Conservation (phyloP, 2,797 vertebrate species). For the Ciconia nigra region DNA sequence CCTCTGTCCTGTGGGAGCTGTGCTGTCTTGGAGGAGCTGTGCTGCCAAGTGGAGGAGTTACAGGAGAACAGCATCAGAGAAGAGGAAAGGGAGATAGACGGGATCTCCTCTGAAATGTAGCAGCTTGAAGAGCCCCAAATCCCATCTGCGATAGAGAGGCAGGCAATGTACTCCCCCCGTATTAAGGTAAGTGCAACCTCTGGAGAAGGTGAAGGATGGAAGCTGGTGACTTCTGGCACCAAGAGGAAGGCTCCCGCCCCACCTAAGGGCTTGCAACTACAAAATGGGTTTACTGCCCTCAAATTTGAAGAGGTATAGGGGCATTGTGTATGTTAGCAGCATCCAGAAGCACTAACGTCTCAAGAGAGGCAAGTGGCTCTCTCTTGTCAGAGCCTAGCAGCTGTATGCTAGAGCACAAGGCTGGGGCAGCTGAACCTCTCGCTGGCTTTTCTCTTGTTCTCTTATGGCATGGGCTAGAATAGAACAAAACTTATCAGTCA, state of each 20-base stretch:
- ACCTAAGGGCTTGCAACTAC: background rate
- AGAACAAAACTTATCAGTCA: background rate
- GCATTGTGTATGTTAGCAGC: background rate
- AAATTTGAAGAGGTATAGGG: fast-evolving
- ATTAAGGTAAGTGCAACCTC: background rate
- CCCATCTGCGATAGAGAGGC: fast-evolving
- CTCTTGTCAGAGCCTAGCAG: background rate
- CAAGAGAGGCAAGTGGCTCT: background rate
- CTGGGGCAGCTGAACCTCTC: background rate
- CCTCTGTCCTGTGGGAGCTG: background rate
- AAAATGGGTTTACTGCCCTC: background rate
- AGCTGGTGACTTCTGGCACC: background rate
- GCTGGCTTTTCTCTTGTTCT: background rate
- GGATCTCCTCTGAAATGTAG: background rate
- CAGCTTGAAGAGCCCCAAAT: background rate
- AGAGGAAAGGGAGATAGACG: fast-evolving
- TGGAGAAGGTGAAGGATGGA: background rate
- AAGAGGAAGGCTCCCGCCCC: background rate
- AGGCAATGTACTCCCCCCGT: fast-evolving
- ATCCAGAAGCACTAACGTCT: background rate
- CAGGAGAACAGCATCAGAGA: background rate
- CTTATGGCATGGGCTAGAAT: background rate
- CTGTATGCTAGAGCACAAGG: background rate
- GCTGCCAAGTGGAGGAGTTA: background rate
- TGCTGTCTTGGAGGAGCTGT: background rate